These are phyloP conservation scores for Bostrychus sinensis DNA, from an alignment of 2,113 vertebrate genomes.

Conservation along the genomic window DNA sequence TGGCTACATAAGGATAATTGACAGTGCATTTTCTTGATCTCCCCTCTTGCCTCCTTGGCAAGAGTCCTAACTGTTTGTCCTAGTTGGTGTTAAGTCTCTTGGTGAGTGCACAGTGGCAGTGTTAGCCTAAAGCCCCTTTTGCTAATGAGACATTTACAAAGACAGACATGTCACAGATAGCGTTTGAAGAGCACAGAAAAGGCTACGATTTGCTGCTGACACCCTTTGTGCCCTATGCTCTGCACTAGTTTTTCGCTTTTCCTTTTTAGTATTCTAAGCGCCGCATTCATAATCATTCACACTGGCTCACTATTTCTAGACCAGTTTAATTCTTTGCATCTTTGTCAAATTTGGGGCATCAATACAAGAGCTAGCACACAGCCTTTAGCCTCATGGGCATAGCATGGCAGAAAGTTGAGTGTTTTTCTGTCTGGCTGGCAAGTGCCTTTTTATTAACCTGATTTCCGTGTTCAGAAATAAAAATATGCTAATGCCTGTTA, in stretches of 20 bases:
- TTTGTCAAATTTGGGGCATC: conserved; percentile 53
- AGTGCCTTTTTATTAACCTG: conserved; percentile 30
- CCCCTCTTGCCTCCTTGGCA: conserved; percentile 9
- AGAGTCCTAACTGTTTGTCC: conserved; percentile 47
- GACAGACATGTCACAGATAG: conserved; percentile 40
- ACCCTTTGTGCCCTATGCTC: conserved; percentile 31
- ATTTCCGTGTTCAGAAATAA: conserved; percentile 43
- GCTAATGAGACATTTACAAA: conserved; percentile 70
- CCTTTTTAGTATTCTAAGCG: conserved; percentile 16
- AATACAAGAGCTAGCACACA: conserved; percentile 13
- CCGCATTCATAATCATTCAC: not conserved
- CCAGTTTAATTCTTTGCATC: conserved; percentile 41
- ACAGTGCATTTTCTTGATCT: conserved; percentile 30
- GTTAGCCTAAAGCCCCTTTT: conserved; percentile 52
- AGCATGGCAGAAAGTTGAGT: conserved; percentile 22
- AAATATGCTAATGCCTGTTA: conserved; percentile 44
- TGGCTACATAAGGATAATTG: conserved; percentile 31
- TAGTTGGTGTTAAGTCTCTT: conserved; percentile 49
- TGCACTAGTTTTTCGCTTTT: not conserved
- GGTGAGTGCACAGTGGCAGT: conserved; percentile 36
- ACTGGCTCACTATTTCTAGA: conserved; percentile 1
- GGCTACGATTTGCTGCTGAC: conserved; percentile 57
- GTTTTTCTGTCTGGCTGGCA: conserved; percentile 25
- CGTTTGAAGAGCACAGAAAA: conserved; percentile 49
- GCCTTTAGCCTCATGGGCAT: conserved; percentile 26